Conservation (phyloP, 2,113 vertebrate genomes). For the Sprattus sprattus region DNA sequence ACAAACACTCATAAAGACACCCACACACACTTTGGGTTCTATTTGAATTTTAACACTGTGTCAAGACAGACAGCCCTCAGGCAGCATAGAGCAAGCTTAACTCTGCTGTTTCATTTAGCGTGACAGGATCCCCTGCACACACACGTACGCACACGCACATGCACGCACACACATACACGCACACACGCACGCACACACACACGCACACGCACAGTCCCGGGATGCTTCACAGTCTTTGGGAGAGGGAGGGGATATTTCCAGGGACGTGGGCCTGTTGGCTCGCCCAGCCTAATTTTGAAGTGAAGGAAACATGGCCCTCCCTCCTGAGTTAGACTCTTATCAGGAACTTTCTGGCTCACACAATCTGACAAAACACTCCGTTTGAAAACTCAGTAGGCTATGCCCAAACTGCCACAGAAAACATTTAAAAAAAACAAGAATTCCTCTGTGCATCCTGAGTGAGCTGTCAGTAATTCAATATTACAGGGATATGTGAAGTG, state of each 20-base stretch:
- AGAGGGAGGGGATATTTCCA: background rate
- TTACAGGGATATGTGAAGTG: background rate
- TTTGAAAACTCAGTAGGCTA: background rate
- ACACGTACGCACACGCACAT: background rate
- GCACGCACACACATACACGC: background rate
- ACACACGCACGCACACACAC: background rate
- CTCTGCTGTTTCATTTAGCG: slow-evolving; percentile 1
- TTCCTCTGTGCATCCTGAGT: background rate
- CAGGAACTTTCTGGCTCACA: background rate
- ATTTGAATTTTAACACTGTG: background rate
- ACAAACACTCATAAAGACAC: background rate
- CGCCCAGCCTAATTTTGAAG: background rate
- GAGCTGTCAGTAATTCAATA: background rate
- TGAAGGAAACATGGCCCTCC: background rate
- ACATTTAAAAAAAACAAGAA: background rate
- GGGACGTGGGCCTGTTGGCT: background rate
- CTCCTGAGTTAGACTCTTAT: background rate
- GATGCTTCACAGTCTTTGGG: background rate
- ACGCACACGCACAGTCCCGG: background rate
- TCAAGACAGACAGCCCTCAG: slow-evolving; percentile 16
- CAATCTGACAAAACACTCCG: background rate
- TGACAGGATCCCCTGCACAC: background rate
- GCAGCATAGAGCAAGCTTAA: background rate
- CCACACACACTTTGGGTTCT: background rate
- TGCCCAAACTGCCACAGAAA: background rate